Evolutionary conservation across 2,113 vertebrate genomes (phyloP).

Genomic region (Nycticryphes semicollaris): DNA sequence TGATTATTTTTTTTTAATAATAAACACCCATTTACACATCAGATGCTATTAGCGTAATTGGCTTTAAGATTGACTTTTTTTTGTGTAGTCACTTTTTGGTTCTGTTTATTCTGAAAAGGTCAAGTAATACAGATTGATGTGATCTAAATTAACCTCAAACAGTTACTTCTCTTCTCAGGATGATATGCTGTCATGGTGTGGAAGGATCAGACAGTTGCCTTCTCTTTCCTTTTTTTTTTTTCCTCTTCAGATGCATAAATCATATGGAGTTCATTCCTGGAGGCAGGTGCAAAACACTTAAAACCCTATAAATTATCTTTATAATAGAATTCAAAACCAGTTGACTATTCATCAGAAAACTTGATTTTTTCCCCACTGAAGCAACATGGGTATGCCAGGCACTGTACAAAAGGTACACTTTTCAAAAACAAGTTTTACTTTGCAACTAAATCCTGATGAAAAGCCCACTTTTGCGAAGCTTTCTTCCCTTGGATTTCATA

Average conservation of each 20-base stretch:
- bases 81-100: constrained; percentile 68
- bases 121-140: constrained; percentile 66
- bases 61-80: constrained; percentile 68
- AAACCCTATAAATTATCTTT: not conserved
- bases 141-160: constrained; percentile 63
- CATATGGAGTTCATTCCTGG: not conserved
- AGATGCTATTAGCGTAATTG: constrained; percentile 63
- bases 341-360: not conserved
- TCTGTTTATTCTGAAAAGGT: constrained; percentile 72
- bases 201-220: not conserved
- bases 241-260: not conserved
- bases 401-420: not conserved
- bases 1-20: constrained; percentile 45
- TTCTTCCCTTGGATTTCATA: not conserved
- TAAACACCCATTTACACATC: constrained; percentile 71
- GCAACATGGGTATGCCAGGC: accelerated
- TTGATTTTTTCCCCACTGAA: not conserved
- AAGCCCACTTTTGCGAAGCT: not conserved
- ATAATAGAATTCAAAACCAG: not conserved
- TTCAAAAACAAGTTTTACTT: not conserved
- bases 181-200: constrained; percentile 1
- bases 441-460: not conserved
- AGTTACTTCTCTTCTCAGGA: constrained; percentile 49
- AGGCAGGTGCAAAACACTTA: constrained; percentile 7
- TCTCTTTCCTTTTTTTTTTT: not conserved